Conservation (phyloP, 2,797 vertebrate species). For the Eptatretus atami region DNA sequence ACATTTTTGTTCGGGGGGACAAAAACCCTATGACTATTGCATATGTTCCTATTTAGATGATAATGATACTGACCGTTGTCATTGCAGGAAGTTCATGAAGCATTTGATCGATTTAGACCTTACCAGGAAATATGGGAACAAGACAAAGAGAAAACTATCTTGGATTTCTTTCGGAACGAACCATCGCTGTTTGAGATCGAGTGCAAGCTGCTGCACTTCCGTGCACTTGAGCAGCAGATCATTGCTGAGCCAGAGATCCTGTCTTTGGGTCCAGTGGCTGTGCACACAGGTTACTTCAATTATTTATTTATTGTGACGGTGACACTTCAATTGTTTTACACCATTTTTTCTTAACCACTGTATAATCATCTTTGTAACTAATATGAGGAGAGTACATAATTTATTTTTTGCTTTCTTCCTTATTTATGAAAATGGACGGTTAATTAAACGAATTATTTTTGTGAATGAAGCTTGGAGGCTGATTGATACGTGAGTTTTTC, state of each 20-base stretch:
- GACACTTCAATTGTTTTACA: no score
- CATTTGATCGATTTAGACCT: conserved; percentile 27
- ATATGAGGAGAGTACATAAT: no score
- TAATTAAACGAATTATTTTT: no score
- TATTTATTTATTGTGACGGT: no score
- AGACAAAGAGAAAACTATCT: conserved; percentile 37
- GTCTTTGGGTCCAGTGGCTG: conserved; percentile 37
- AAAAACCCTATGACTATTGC: background rate
- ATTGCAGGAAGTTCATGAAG: conserved; percentile 32
- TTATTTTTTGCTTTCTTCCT: no score
- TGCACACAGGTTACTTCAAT: conserved; percentile 30
- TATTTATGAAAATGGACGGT: no score
- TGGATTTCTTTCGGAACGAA: conserved; percentile 21
- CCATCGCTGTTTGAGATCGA: conserved; percentile 56
- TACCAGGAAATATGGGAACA: conserved; percentile 66
- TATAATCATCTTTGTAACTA: no score
- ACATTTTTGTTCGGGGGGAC: background rate
- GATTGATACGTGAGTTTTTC: no score
- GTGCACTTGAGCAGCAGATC: conserved; percentile 39
- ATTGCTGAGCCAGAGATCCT: conserved; percentile 50
- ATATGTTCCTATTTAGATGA: background rate
- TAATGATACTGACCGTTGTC: background rate
- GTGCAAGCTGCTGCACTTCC: conserved; percentile 48
- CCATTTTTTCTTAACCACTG: no score
- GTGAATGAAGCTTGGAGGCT: no score